Evolutionary conservation across 1,140 invertebrate genomes (phyloP).

Genomic region (Agraylea sexmaculata): DNA sequence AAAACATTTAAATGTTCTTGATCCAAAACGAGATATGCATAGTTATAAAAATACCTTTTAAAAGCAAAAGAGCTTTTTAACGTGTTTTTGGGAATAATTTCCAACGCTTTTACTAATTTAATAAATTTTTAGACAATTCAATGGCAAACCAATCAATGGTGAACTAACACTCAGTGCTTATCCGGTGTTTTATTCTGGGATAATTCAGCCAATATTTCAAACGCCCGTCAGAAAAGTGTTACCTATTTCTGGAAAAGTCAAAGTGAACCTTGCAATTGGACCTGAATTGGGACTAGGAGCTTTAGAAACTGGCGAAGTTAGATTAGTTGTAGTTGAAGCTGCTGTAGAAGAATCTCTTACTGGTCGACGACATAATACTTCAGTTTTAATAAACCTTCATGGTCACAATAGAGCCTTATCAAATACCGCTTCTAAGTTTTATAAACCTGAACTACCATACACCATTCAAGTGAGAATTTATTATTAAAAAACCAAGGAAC

Average conservation of each 20-base stretch:
- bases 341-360: constrained; percentile 71
- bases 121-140: constrained; percentile 33
- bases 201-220: constrained; percentile 68
- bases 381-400: constrained; percentile 60
- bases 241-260: constrained; percentile 63
- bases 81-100: too few relatives aligned
- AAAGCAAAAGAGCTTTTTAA: too few relatives aligned
- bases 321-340: constrained; percentile 64
- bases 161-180: constrained; percentile 65
- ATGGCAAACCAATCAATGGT: constrained; percentile 71
- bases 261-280: constrained; percentile 58
- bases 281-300: constrained; percentile 53
- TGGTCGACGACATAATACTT: constrained; percentile 67
- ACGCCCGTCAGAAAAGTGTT: constrained; percentile 63
- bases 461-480: constrained; percentile 56
- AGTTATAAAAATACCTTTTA: too few relatives aligned
- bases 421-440: constrained; percentile 69
- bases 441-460: constrained; percentile 79
- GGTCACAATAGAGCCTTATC: constrained; percentile 73
- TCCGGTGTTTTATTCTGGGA: constrained; percentile 61
- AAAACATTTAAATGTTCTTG: too few relatives aligned
- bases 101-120: too few relatives aligned
- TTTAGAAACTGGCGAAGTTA: constrained; percentile 63
- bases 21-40: too few relatives aligned
- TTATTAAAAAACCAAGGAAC: not conserved